Conservation (phyloP, 2,113 vertebrate species). For the Heterotilapia buettikoferi region DNA sequence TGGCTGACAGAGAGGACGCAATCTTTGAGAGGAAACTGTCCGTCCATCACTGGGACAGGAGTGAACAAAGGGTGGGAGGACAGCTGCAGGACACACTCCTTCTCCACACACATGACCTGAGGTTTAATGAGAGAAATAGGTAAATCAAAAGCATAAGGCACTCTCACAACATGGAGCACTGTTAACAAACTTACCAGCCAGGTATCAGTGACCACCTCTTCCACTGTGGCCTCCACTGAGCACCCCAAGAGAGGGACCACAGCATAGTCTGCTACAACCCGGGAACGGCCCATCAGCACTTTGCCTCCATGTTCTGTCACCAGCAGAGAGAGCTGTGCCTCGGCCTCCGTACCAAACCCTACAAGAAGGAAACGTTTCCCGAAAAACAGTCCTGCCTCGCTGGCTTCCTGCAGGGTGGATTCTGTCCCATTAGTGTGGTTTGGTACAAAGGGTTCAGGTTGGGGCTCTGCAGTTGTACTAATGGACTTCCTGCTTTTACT, state of each 20-base stretch:
- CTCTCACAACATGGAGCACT: accelerated
- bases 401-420: constrained; percentile 56
- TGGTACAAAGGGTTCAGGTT: constrained; percentile 1
- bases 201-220: constrained; percentile 91
- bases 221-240: constrained; percentile 82
- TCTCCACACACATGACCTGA: constrained; percentile 87
- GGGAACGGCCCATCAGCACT: constrained; percentile 68
- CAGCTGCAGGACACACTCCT: constrained; percentile 77
- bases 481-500: constrained; percentile 19
- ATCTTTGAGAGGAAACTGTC: constrained; percentile 74
- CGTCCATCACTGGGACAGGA: constrained; percentile 82
- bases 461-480: not conserved
- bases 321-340: constrained; percentile 73
- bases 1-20: constrained; percentile 95
- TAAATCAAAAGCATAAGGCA: accelerated
- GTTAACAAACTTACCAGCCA: constrained; percentile 86
- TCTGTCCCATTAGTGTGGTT: constrained; percentile 13
- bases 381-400: constrained; percentile 79
- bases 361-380: constrained; percentile 81
- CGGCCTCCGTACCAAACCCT: constrained; percentile 82
- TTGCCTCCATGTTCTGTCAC: constrained; percentile 83
- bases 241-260: constrained; percentile 90
- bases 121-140: not conserved
- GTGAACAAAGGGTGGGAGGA: constrained; percentile 85
- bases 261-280: constrained; percentile 84